Conservation (phyloP, 2,888 invertebrate genomes). For the Atherix ibis region DNA sequence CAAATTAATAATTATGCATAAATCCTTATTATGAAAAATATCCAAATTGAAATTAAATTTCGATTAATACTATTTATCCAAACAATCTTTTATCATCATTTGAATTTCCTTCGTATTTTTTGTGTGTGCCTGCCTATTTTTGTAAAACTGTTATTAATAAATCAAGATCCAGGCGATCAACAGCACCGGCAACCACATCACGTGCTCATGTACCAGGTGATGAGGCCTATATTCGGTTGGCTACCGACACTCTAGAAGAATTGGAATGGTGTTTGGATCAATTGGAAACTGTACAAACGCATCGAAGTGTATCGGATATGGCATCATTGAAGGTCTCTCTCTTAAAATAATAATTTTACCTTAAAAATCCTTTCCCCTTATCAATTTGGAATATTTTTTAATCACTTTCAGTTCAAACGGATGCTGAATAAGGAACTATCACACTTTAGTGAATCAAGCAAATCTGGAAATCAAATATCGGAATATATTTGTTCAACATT, state of each 20-base stretch:
- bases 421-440: conserved; percentile 99
- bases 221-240: conserved; percentile 84
- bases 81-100: no score
- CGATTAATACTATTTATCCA: no score
- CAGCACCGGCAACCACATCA: conserved; percentile 44
- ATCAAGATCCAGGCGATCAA: conserved; percentile 33
- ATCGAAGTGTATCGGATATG: conserved; percentile 98
- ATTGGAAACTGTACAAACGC: conserved; percentile 97
- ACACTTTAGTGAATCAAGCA: conserved; percentile 97
- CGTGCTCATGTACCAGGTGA: conserved; percentile 38
- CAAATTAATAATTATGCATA: no score
- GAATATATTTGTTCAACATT: conserved; percentile 99
- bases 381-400: no score
- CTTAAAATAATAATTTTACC: no score
- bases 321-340: conserved; percentile 87
- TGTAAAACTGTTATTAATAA: conserved; percentile 19
- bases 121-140: not conserved
- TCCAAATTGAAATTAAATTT: no score
- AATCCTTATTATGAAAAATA: no score
- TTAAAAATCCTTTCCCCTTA: no score
- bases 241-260: conserved; percentile 94
- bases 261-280: conserved; percentile 99
- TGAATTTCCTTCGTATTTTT: no score
- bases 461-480: conserved; percentile 97
- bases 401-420: conserved; percentile 77